Evolutionary conservation across 2,113 vertebrate genomes (phyloP).

Genomic region (Etheostoma spectabile): DNA sequence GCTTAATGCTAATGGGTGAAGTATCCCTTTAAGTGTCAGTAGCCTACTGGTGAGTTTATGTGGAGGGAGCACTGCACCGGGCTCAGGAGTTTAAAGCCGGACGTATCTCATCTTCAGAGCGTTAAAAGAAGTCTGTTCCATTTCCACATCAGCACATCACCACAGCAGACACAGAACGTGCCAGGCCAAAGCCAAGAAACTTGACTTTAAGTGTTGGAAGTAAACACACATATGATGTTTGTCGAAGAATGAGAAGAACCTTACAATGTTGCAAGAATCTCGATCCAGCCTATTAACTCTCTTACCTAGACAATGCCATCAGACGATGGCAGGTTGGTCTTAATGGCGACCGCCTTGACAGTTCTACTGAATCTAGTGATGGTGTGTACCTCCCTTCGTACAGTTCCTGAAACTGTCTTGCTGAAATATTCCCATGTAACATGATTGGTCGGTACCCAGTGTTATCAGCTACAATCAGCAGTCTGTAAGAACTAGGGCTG

Average conservation of each 20-base stretch:
- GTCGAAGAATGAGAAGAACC: too few relatives aligned
- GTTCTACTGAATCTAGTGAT: not conserved
- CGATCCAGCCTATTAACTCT: not conserved
- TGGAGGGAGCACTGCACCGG: too few relatives aligned
- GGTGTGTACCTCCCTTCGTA: not conserved
- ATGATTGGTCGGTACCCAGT: not conserved
- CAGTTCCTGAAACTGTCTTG: not conserved
- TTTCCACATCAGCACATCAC: too few relatives aligned
- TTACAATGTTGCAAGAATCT: not conserved
- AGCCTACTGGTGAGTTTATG: too few relatives aligned
- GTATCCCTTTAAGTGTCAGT: too few relatives aligned
- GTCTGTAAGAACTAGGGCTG: too few relatives aligned
- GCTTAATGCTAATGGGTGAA: too few relatives aligned
- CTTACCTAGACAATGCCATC: not conserved
- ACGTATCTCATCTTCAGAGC: too few relatives aligned
- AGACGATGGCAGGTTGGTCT: not conserved
- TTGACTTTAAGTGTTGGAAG: conserved; percentile 4
- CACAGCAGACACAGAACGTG: not conserved
- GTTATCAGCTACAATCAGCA: not conserved
- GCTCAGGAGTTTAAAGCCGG: too few relatives aligned
- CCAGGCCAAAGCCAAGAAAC: conserved; percentile 15
- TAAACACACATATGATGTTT: not conserved
- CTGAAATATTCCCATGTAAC: not conserved
- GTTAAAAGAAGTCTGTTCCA: too few relatives aligned
- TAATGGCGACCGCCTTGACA: too few relatives aligned